phyloP scores from a whole-genome alignment of 2,113 vertebrate genomes.

The Catharus fuscescens region DNA sequence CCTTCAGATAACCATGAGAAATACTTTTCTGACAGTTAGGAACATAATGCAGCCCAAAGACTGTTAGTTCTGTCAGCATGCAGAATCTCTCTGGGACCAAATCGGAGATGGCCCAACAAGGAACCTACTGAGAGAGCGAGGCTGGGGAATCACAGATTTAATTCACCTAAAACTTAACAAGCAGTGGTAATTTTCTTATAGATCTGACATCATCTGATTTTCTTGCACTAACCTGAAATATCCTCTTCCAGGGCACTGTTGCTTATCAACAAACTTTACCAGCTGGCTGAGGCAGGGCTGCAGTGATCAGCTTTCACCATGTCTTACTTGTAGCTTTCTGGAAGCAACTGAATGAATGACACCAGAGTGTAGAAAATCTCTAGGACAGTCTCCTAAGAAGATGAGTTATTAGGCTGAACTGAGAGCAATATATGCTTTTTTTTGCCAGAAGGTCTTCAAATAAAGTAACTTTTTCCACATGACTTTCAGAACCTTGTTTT shows the following conservation, averaged over 20 bases:
- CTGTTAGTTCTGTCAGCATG: not conserved
- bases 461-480: conserved; percentile 58
- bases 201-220: not conserved
- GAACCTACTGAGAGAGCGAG: not conserved
- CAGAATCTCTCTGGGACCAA: not conserved
- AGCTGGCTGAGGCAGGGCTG: not conserved
- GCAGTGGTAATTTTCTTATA: not conserved
- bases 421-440: not conserved
- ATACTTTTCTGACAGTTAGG: not conserved
- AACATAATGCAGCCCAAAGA: not conserved
- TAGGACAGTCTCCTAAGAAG: not conserved
- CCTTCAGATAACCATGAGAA: not conserved
- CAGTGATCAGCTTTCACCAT: rapidly evolving
- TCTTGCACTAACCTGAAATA: not conserved
- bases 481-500: conserved; percentile 60
- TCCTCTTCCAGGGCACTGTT: not conserved
- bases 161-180: not conserved
- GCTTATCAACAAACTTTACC: not conserved
- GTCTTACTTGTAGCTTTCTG: not conserved
- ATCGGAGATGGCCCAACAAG: not conserved
- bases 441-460: conserved; percentile 57
- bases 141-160: not conserved
- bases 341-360: not conserved
- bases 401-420: not conserved
- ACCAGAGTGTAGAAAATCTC: not conserved